Evolutionary conservation across 2,888 invertebrate genomes (phyloP).

Genomic region (Agonopterix arenella): DNA sequence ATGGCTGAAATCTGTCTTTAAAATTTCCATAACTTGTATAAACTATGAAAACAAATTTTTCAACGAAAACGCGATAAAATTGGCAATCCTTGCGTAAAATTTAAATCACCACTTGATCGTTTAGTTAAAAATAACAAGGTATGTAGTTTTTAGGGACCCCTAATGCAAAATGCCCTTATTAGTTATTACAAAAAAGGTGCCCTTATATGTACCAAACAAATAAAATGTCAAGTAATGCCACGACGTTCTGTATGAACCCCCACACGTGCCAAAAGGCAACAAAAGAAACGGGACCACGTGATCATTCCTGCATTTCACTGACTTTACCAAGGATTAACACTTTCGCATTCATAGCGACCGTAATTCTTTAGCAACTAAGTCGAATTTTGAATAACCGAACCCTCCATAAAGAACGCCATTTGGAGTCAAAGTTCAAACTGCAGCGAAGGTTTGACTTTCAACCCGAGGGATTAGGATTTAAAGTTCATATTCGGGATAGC

Average conservation of each 20-base stretch:
- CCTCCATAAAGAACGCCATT: slow-evolving; percentile 33
- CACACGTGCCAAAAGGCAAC: slow-evolving; percentile 26
- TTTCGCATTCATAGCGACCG: slow-evolving; percentile 13
- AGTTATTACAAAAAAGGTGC: neutral
- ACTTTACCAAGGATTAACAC: slow-evolving; percentile 18
- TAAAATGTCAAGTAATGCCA: slow-evolving; percentile 35
- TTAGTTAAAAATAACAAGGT: too few relatives aligned
- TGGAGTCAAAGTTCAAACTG: slow-evolving; percentile 56
- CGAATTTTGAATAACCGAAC: slow-evolving; percentile 19
- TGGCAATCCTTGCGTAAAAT: too few relatives aligned
- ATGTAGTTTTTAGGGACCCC: too few relatives aligned
- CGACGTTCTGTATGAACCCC: slow-evolving; percentile 25
- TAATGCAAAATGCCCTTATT: too few relatives aligned
- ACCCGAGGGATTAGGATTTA: slow-evolving; percentile 21
- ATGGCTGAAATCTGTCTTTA: too few relatives aligned
- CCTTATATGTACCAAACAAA: slow-evolving; percentile 28
- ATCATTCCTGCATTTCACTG: slow-evolving; percentile 33
- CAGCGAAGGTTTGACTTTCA: slow-evolving; percentile 30
- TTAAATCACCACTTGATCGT: too few relatives aligned
- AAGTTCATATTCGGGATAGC: slow-evolving; percentile 17
- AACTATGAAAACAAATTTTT: too few relatives aligned
- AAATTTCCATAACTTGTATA: too few relatives aligned
- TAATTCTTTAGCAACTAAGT: slow-evolving; percentile 16
- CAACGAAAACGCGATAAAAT: too few relatives aligned
- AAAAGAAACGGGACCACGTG: slow-evolving; percentile 32